Base-by-base conservation (phyloP, 2,888 invertebrate species). In the Leptothorax acervorum region DNA sequence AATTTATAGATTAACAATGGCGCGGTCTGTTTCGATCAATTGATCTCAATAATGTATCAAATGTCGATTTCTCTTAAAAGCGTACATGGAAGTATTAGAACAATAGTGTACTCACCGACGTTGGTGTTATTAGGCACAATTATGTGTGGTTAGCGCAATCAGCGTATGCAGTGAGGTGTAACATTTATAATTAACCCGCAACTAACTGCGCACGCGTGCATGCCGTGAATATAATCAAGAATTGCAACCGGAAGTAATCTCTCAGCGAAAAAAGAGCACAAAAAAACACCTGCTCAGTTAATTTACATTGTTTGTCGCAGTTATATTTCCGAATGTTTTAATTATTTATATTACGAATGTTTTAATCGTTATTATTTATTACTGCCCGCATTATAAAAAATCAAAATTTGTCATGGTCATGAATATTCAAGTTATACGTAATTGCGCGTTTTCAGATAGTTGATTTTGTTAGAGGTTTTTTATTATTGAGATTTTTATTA, bases 181-280 rank as follows among this genome's bases (percentile, higher is more conserved):
- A 85, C 81, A 70, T 73, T 79, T 84, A 87, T 86, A 90, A 91
- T 91, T 88, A 91, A 87, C 85, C 82, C 57, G 66, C 51, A 51
- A 62, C 23, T 74, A 85, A 82, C 71, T 74, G 57, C 70, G 83
- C 62, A 63, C 85, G 83, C 85, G 82, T 55, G 79, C 81, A 70
- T 62, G 57, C 78, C 39, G 71, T 57, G 82, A 65, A 51, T 45
- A 81, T 70, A 87, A 86, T 81, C 85, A 83, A 86, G 88, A 88
- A 87, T 85, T 83, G 74, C 65, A 85, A 88, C 85, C 90, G 90
- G 90, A 91, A 90, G 87, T 84, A 60, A 81, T 79, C 79, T 83
- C 87, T 86, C 85, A 76, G 70, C 71, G 57, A 63, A 66, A 82
- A 68, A 62, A 71, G 23, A 53, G 11, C 2, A 31, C n/a, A 62